Conservation (phyloP, 2,888 invertebrate species). For the Bembecia ichneumoniformis region DNA sequence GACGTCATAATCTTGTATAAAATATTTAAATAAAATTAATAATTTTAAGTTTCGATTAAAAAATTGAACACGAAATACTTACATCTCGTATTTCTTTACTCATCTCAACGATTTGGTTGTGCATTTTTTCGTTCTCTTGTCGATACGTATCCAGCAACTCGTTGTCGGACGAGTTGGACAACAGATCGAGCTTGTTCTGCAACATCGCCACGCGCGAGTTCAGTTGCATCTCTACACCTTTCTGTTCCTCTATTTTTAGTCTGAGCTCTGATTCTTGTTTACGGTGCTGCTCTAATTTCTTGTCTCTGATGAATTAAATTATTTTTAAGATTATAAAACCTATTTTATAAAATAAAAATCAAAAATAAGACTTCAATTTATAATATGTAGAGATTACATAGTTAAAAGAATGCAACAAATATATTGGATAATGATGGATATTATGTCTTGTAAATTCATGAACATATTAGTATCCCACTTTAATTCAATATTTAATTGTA, state of each 20-base stretch:
- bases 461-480: too few species aligned
- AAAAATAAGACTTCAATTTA: too few species aligned
- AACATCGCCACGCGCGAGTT: slow-evolving; percentile 49
- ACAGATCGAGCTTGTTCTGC: slow-evolving; percentile 47
- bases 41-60: neutral
- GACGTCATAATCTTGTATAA: neutral
- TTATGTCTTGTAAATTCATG: neutral
- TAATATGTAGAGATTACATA: too few species aligned
- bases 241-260: slow-evolving; percentile 49
- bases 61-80: slow-evolving; percentile 9
- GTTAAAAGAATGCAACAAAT: neutral
- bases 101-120: slow-evolving; percentile 39
- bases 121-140: slow-evolving; percentile 44
- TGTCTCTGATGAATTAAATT: slow-evolving; percentile 33
- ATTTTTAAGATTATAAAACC: too few species aligned
- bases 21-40: neutral
- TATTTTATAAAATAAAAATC: too few species aligned
- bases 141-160: slow-evolving; percentile 45
- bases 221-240: slow-evolving; percentile 52
- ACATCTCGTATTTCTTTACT: slow-evolving; percentile 51
- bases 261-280: slow-evolving; percentile 52
- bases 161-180: slow-evolving; percentile 37
- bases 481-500: too few species aligned
- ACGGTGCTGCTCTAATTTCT: slow-evolving; percentile 51
- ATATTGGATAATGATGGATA: neutral